A percentile compares a stretch with the other conserved stretches of the same genome.
Conservation (phyloP, 2,113 vertebrate genomes). For the Polypterus bichir region DNA sequence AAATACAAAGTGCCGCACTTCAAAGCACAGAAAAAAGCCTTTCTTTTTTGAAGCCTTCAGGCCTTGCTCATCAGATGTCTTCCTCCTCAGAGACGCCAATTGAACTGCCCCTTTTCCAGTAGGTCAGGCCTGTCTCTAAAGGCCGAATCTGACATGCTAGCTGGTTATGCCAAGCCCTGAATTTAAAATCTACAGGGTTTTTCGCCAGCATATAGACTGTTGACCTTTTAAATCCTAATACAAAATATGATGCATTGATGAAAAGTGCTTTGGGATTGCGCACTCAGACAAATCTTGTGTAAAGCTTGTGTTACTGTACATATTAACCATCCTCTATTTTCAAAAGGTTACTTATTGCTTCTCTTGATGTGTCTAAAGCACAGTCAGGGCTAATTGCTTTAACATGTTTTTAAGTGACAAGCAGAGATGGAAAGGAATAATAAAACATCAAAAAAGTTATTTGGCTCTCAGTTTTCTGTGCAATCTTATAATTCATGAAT, state of each 20-base stretch:
- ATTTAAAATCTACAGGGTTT: conserved; percentile 19
- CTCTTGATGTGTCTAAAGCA: background rate
- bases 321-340: background rate
- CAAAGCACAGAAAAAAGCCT: background rate
- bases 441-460: background rate
- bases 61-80: conserved; percentile 10
- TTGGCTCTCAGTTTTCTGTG: conserved; percentile 1
- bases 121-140: conserved; percentile 41
- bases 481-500: conserved; percentile 1
- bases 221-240: conserved; percentile 41
- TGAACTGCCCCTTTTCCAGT: conserved; percentile 11
- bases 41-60: conserved; percentile 3
- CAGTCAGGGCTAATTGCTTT: background rate
- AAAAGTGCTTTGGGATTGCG: conserved; percentile 14
- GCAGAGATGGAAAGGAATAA: background rate
- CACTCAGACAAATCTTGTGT: background rate
- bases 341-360: background rate
- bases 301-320: background rate
- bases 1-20: background rate
- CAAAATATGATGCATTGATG: conserved; percentile 11
- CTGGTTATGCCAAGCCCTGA: conserved; percentile 23
- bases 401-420: conserved; percentile 1
- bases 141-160: conserved; percentile 33
- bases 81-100: background rate
- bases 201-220: conserved; percentile 18